Conservation (phyloP, 2,797 vertebrate species). For the Sebastes hubbsi region DNA sequence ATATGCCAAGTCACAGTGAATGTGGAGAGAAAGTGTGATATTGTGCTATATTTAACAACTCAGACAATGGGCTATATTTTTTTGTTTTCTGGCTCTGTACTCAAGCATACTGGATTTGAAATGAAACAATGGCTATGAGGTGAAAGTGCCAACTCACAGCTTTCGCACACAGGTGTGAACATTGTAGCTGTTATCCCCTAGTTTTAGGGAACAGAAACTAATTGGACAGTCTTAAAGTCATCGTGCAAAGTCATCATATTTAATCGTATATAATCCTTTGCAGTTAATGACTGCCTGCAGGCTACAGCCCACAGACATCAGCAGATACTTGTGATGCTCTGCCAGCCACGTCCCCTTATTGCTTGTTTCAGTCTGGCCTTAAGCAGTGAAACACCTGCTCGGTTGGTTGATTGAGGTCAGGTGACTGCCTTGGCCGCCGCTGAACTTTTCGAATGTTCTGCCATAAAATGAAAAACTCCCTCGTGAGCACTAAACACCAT, state of each 20-base stretch:
- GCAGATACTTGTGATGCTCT: not conserved
- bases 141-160: conserved; percentile 15
- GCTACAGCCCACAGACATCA: not conserved
- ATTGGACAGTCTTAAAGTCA: not conserved
- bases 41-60: not conserved
- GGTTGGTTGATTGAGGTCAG: conserved; percentile 16
- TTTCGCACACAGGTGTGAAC: not conserved
- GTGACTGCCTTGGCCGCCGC: not conserved
- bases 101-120: not conserved
- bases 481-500: not conserved
- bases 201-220: conserved; percentile 5
- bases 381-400: conserved; percentile 11
- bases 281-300: not conserved
- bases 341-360: not conserved
- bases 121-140: conserved; percentile 9
- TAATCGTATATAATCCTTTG: not conserved
- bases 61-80: not conserved
- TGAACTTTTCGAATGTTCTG: conserved; percentile 3
- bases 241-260: not conserved
- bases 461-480: not conserved
- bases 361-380: conserved; percentile 13
- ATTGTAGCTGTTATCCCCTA: not conserved
- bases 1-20: conserved; percentile 17
- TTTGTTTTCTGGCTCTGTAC: not conserved
- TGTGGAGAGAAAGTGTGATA: not conserved